Percentiles rank a stretch among this genome's conserved stretches.
Conservation (phyloP, 2,113 vertebrate species). For the Aldabrachelys gigantea region DNA sequence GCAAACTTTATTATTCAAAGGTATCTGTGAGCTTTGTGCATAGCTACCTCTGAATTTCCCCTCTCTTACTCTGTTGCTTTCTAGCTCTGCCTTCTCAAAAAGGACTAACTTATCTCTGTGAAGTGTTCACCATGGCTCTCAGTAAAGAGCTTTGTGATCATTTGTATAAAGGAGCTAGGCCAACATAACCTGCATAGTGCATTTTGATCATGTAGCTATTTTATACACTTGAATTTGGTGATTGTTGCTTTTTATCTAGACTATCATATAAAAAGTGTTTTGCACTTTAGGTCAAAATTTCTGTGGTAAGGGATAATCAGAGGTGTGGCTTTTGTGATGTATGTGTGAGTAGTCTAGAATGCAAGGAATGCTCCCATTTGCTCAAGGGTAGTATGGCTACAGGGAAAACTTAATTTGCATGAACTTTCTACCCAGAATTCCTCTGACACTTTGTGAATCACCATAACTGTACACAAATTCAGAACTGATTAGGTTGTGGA, state of each 20-base stretch:
- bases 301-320: not conserved
- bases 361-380: not conserved
- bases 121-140: not conserved
- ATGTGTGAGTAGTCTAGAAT: not conserved
- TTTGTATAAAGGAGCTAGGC: not conserved
- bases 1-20: not conserved
- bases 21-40: not conserved
- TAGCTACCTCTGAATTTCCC: not conserved
- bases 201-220: not conserved
- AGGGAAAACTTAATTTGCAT: not conserved
- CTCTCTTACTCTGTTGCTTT: not conserved
- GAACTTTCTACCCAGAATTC: not conserved
- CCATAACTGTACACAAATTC: not conserved
- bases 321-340: not conserved
- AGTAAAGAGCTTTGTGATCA: not conserved
- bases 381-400: not conserved
- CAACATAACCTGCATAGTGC: not conserved
- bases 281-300: no score
- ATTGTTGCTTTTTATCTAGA: rapidly evolving
- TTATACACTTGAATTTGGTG: not conserved
- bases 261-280: not conserved
- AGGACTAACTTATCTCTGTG: not conserved
- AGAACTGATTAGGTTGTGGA: not conserved
- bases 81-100: not conserved
- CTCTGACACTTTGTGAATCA: not conserved